Base-by-base conservation (phyloP, 2,113 vertebrate genomes). In the Megaceryle torquata region DNA sequence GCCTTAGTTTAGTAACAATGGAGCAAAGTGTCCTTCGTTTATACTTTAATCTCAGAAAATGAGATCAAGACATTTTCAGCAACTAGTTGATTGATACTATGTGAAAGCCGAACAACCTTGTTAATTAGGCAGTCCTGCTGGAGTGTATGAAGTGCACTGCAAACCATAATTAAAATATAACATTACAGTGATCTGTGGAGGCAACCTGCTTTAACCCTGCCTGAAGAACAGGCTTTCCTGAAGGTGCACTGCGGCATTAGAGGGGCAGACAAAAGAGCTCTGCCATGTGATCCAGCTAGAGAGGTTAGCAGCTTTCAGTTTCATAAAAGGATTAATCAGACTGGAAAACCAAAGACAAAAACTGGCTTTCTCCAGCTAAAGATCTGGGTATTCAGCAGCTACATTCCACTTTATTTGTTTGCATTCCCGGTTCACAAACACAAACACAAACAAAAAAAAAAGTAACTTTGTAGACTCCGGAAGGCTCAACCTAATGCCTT, bases 311-410 rank as follows among this genome's bases (percentile, higher is more conserved):
- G 97, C 98, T 98, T 98, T 97, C 95, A 97, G 93, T 95, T 97
- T 95, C 92, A 96, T 95, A 97, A 98, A 98, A 97, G 98, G 98
- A 98, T 98, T 98, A 98, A 98, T 98, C 97, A 96, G 97, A 96
- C 97, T 98, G 98, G 98, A 97, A 98, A 98, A 96, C 87, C 75
- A 93, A 96, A 98, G 93, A 98, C 96, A 98, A 98, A 98, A 97
- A 87, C 90, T 89, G 61, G 64, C 96, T 97, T 95, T 97, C 94
- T 97, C 89, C 83, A 92, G 94, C 97, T 95, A 93, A 93, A 97
- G 97, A 97, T 96, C 97, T 90, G 88, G 97, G 96, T 72, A 82
- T 96, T 95, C 96, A 97, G 95, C 86, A 82, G 88, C 94, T 61
- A 31, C 86, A 59, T 92, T 89, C 86, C 57, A 17, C 74, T 82